phyloP scores from a whole-genome alignment of 2,113 vertebrate species.

The Paracanthobrama guichenoti region DNA sequence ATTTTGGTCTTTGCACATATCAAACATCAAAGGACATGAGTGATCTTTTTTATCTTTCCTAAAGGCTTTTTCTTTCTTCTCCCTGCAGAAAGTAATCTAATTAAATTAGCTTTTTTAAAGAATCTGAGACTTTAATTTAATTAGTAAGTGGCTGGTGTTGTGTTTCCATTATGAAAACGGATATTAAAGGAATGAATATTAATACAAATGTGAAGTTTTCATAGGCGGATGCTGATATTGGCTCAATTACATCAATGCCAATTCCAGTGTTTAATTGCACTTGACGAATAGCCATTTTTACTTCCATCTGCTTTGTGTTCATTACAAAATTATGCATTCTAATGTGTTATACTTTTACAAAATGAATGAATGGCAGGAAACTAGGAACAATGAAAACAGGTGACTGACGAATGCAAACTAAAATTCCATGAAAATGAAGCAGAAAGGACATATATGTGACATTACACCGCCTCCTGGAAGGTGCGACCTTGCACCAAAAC shows the following conservation, averaged over 20 bases:
- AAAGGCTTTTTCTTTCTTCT: constrained; percentile 12
- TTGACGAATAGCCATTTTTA: not conserved
- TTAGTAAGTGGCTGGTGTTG: constrained; percentile 6
- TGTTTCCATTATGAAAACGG: not conserved
- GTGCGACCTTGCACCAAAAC: no score
- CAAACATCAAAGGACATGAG: constrained; percentile 28
- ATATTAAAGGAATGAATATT: constrained; percentile 9
- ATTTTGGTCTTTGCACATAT: constrained; percentile 5
- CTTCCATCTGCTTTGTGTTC: not conserved
- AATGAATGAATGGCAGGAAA: no score
- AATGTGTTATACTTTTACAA: no score
- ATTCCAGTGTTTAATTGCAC: not conserved
- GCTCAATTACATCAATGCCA: not conserved
- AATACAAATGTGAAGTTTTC: constrained; percentile 13
- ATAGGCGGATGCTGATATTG: not conserved
- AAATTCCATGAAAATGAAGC: no score
- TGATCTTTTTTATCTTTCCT: constrained; percentile 7
- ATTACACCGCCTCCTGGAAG: no score
- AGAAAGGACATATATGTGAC: no score
- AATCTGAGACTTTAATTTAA: constrained; percentile 15
- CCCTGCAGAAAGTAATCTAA: constrained; percentile 1
- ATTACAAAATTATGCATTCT: not conserved
- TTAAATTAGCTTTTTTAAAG: constrained; percentile 22
- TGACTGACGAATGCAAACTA: no score
- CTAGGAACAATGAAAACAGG: no score